Conservation (phyloP, 2,888 invertebrate genomes). For the Drosophila subquinaria region DNA sequence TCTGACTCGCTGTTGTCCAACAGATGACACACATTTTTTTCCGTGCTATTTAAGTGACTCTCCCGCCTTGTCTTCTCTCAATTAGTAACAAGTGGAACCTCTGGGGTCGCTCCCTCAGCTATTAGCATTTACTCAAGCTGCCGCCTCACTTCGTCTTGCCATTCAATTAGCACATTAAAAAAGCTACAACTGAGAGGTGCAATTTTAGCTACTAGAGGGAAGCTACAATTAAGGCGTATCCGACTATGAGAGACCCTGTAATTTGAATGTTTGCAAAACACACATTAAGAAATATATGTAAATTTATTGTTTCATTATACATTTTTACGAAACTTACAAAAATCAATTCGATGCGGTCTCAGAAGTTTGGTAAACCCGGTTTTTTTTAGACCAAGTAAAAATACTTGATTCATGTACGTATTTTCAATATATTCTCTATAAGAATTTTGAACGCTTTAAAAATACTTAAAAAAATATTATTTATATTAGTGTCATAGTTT, state of each 20-base stretch:
- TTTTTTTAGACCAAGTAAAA: no score
- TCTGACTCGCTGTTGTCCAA: slow-evolving; percentile 5
- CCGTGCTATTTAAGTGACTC: slow-evolving; percentile 11
- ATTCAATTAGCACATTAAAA: slow-evolving; percentile 24
- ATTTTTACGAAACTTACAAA: no score
- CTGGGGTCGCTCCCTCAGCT: slow-evolving; percentile 3
- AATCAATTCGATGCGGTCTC: no score
- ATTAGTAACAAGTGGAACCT: slow-evolving; percentile 46
- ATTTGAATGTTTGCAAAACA: no score
- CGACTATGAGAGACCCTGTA: background rate
- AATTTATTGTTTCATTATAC: no score
- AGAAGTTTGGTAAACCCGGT: no score
- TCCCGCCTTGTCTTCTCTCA: slow-evolving; percentile 43
- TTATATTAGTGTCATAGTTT: no score
- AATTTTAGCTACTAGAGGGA: background rate
- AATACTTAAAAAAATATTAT: no score
- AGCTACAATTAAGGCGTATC: background rate
- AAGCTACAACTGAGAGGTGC: slow-evolving; percentile 3
- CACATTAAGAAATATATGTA: no score
- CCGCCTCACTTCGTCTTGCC: slow-evolving; percentile 13
- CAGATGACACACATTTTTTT: slow-evolving; percentile 54
- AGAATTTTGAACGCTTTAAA: no score
- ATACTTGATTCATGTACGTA: no score
- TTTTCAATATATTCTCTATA: no score
- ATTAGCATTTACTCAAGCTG: slow-evolving; percentile 9